Conservation (phyloP, 53 echinoderm and acorn worm species). For the Arbacia lixula region DNA sequence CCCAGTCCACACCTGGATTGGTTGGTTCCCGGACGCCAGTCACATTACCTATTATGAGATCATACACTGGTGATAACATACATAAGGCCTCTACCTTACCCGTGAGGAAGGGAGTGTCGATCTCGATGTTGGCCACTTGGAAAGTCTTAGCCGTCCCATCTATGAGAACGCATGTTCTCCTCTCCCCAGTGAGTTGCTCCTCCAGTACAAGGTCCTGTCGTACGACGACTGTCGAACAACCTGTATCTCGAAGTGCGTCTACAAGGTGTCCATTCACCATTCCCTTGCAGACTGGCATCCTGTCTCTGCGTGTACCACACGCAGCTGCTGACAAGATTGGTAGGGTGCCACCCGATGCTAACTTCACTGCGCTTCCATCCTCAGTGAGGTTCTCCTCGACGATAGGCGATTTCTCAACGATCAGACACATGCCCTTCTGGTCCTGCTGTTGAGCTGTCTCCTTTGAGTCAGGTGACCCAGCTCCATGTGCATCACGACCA, state of each 20-base stretch:
- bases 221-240: too few species aligned
- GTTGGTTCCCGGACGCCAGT: background rate
- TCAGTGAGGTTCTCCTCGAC: too few species aligned
- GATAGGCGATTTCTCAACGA: too few species aligned
- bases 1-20: slow-evolving; percentile 1
- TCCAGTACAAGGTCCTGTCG: too few species aligned
- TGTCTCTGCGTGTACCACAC: too few species aligned
- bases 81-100: background rate
- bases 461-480: background rate
- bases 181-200: slow-evolving; percentile 7
- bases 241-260: too few species aligned
- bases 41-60: slow-evolving; percentile 2
- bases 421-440: too few species aligned
- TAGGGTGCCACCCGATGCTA: too few species aligned
- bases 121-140: background rate
- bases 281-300: too few species aligned
- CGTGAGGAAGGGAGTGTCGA: slow-evolving; percentile 16
- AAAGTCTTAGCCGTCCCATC: background rate
- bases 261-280: too few species aligned
- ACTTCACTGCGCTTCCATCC: too few species aligned
- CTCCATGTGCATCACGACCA: background rate
- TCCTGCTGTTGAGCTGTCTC: background rate
- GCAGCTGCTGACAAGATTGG: too few species aligned
- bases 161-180: background rate
- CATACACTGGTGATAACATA: background rate